These are phyloP conservation scores for Aurelia coerulea DNA, from an alignment of 30 jellyfish, hydroid and myxozoan genomes.

Conservation along the genomic window DNA sequence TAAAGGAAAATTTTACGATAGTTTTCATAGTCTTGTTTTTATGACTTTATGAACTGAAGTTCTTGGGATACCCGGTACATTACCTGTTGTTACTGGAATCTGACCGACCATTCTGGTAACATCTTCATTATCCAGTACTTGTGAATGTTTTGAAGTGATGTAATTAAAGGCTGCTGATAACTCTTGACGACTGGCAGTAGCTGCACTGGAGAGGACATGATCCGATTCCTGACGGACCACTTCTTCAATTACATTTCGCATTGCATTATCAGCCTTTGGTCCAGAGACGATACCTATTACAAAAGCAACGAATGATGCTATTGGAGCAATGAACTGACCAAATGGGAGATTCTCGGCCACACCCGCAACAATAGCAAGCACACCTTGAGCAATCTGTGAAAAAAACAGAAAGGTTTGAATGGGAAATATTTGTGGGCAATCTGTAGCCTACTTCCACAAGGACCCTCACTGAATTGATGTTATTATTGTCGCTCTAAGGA, in stretches of 20 bases:
- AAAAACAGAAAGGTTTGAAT: not conserved
- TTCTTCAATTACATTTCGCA: not conserved
- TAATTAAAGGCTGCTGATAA: slow-evolving; percentile 4
- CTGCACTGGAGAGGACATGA: not conserved
- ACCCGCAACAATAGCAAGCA: slow-evolving; percentile 14
- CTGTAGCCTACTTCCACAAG: no score
- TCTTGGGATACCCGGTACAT: no score
- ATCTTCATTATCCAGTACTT: not conserved
- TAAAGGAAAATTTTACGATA: no score
- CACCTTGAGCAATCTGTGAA: slow-evolving; percentile 20
- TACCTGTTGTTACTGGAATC: not conserved
- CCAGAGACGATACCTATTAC: slow-evolving; percentile 16
- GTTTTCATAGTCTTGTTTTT: no score
- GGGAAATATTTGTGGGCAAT: no score
- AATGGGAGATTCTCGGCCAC: slow-evolving; percentile 15
- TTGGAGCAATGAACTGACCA: slow-evolving; percentile 6
- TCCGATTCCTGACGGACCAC: slow-evolving; percentile 27
- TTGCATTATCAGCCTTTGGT: slow-evolving; percentile 3
- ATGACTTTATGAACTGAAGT: no score
- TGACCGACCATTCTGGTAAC: not conserved
- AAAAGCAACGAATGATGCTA: not conserved
- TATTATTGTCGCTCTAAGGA: no score
- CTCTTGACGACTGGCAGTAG: not conserved
- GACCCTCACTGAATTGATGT: no score
- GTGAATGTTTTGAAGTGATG: not conserved